Conservation (phyloP, 2,888 invertebrate species). For the Sarcophaga rosellei region DNA sequence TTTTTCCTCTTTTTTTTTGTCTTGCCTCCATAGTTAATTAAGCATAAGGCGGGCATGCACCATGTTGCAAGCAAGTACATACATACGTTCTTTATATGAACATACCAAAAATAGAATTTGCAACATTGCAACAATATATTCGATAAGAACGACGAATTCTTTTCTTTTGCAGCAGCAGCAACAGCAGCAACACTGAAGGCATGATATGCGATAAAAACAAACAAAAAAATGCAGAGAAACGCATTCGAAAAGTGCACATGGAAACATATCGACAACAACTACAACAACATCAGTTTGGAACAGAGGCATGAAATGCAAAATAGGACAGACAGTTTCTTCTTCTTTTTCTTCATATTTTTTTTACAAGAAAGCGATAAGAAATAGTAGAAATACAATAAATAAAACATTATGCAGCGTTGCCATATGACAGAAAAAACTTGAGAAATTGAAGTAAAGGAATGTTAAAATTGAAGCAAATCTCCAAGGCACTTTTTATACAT, state of each 20-base stretch:
- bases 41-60: constrained; percentile 20
- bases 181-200: constrained; percentile 30
- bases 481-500: too few species aligned
- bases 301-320: background rate
- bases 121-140: constrained; percentile 35
- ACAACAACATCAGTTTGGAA: background rate
- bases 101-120: background rate
- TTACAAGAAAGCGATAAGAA: constrained; percentile 40
- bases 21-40: constrained; percentile 44
- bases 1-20: background rate
- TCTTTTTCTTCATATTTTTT: background rate
- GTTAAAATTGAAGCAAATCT: too few species aligned
- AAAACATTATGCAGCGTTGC: constrained; percentile 1
- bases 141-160: constrained; percentile 21
- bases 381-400: constrained; percentile 29
- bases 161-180: constrained; percentile 17
- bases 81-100: background rate
- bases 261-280: constrained; percentile 35
- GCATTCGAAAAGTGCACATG: constrained; percentile 45
- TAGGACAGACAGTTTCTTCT: constrained; percentile 16
- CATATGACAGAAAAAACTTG: constrained; percentile 6
- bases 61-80: background rate
- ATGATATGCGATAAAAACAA: background rate
- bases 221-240: constrained; percentile 22
- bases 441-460: too few species aligned